Base-by-base conservation (phyloP, 30 jellyfish, hydroid and myxozoan species). In the Hydractinia symbiolongicarpus region DNA sequence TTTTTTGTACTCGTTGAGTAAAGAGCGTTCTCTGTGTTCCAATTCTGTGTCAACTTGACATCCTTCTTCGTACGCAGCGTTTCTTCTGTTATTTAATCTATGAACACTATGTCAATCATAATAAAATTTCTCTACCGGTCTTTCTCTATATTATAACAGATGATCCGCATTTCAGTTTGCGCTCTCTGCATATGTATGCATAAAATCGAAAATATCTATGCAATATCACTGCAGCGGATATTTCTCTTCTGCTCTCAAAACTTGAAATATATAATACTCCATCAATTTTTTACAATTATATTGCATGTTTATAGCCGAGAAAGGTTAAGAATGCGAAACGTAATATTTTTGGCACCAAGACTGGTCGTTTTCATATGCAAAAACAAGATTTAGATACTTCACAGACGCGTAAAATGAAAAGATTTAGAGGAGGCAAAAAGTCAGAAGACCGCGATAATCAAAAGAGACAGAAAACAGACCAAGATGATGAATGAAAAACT, bases 301-400 rank as follows among this genome's bases (percentile, higher is more conserved):
- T 16, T 79, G 51, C 10, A 53, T 61, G 21, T 9, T 81, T 66
- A 6, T 70, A 90, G 97, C 76, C 79, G 60, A 90, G 68, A 69
- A 85, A 86, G 80, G 82, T 53, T 55, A 90, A 90, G 83, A 90
- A 90, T 53, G 61, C 86, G 16, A 96, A 82, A 50, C 95, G 77
- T 16, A 91, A 90, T 76, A 80, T 77, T 13, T 90, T 85, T 73
- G 96, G 96, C 54, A 90, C 97, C 49, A 90, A 82, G 67, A 90
- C 97, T 10, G 97, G 96, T 40, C 88, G 97, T 16, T 85, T 90
- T 15, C 97, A 90, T 68, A 90, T 90, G 97, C 94, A 90, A 66
- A 66, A 82, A 60, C 97, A 90, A 75, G 95, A 90, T 69, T 82
- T 90, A 19, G 88, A 77, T 68, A 85, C 74, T 61, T 72, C 85